phyloP scores from a whole-genome alignment of 2,888 invertebrate species.

The Cetonia aurata region DNA sequence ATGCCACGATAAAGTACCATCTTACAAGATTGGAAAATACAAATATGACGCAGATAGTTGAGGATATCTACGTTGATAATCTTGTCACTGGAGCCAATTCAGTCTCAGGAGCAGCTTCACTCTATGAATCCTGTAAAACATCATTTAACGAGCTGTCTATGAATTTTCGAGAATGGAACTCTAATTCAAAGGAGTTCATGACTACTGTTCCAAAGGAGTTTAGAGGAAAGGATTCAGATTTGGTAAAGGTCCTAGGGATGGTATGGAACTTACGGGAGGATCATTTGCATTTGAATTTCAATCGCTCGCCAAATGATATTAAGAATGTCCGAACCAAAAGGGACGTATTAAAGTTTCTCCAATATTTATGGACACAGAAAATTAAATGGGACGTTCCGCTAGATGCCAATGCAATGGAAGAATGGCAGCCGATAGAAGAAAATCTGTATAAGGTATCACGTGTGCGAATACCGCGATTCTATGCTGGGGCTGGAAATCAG shows the following conservation, averaged over 20 bases:
- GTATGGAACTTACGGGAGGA: not conserved
- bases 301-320: not conserved
- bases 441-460: no score
- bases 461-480: no score
- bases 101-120: no score
- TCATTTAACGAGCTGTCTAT: not conserved
- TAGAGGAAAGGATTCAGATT: not conserved
- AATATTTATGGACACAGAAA: constrained; percentile 7
- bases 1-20: constrained; percentile 1
- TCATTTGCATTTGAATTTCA: not conserved
- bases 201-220: not conserved
- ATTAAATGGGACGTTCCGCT: constrained; percentile 1
- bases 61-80: constrained; percentile 17
- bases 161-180: not conserved
- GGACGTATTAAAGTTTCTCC: not conserved
- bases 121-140: not conserved
- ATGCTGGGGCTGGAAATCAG: no score
- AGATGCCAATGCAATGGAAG: not conserved
- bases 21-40: not conserved
- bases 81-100: constrained; percentile 5
- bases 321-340: constrained; percentile 4
- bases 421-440: not conserved
- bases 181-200: not conserved
- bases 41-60: not conserved
- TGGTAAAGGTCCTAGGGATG: not conserved